These are phyloP conservation scores for Drosophila pandora DNA, from an alignment of 1,140 invertebrate species.

Conservation along the genomic window DNA sequence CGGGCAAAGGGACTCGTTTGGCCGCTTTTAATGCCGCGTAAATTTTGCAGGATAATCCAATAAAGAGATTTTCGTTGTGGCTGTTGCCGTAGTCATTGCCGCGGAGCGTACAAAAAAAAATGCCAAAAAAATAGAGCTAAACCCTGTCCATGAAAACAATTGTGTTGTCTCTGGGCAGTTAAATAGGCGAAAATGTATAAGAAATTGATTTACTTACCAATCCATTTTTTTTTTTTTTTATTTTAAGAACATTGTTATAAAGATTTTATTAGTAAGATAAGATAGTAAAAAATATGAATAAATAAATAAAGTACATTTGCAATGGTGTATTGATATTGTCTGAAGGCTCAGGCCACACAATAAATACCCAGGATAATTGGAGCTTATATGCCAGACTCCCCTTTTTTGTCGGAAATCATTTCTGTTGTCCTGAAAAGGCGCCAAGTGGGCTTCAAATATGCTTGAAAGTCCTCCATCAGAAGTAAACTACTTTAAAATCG, in stretches of 20 bases:
- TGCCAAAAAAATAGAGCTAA: slow-evolving; percentile 16
- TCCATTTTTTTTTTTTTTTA: background rate
- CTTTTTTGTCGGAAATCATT: slow-evolving; percentile 14
- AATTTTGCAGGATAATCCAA: slow-evolving; percentile 81
- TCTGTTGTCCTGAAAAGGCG: slow-evolving; percentile 46
- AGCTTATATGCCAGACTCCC: background rate
- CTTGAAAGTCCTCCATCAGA: slow-evolving; percentile 22
- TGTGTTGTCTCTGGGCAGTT: slow-evolving; percentile 31
- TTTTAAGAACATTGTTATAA: background rate
- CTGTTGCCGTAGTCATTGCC: slow-evolving; percentile 45
- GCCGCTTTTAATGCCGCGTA: slow-evolving; percentile 80
- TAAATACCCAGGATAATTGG: background rate
- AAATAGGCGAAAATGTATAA: background rate
- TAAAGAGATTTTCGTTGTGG: slow-evolving; percentile 79
- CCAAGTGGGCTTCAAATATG: slow-evolving; percentile 38
- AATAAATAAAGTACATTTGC: too few relatives aligned
- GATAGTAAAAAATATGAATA: too few relatives aligned
- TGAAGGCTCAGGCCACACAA: too few relatives aligned
- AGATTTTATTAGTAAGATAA: too few relatives aligned
- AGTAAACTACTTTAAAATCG: slow-evolving; percentile 53
- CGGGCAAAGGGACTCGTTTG: slow-evolving; percentile 31
- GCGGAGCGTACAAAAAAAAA: slow-evolving; percentile 22
- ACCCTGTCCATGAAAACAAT: slow-evolving; percentile 58
- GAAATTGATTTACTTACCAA: background rate
- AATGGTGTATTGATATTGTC: too few relatives aligned